Evolutionary conservation across 1,140 invertebrate species (phyloP).

Genomic region (Phthorimaea operculella): DNA sequence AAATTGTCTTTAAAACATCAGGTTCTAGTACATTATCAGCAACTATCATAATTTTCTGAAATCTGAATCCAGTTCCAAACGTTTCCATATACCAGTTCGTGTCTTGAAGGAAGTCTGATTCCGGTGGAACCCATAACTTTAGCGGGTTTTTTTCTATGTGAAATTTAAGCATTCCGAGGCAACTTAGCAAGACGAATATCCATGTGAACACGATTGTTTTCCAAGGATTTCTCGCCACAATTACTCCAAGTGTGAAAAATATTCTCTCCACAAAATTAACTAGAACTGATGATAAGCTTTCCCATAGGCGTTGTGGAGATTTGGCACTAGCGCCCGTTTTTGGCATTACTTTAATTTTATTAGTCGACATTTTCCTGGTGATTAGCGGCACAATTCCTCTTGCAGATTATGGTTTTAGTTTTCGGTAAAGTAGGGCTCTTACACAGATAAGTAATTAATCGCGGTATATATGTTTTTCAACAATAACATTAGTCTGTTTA

Average conservation of each 20-base stretch:
- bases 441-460: no score
- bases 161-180: conserved; percentile 70
- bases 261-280: conserved; percentile 55
- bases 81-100: conserved; percentile 79
- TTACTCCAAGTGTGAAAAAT: conserved; percentile 64
- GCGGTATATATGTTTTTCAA: no score
- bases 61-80: conserved; percentile 72
- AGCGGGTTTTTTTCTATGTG: conserved; percentile 75
- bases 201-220: conserved; percentile 67
- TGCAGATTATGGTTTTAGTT: no score
- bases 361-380: background rate
- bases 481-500: no score
- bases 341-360: background rate
- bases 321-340: background rate
- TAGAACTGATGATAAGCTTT: conserved; percentile 46
- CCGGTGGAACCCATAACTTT: conserved; percentile 77
- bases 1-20: conserved; percentile 50
- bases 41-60: conserved; percentile 72
- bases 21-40: conserved; percentile 76
- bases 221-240: conserved; percentile 66
- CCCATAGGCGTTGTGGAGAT: conserved; percentile 53
- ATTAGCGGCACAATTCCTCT: no score
- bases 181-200: conserved; percentile 62
- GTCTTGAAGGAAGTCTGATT: conserved; percentile 75
- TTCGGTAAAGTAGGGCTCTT: no score